Evolutionary conservation across 2,797 vertebrate species (phyloP), one percentile per base, ranked within the genome.

Genomic region (Phrynocephalus guinanensis): DNA sequence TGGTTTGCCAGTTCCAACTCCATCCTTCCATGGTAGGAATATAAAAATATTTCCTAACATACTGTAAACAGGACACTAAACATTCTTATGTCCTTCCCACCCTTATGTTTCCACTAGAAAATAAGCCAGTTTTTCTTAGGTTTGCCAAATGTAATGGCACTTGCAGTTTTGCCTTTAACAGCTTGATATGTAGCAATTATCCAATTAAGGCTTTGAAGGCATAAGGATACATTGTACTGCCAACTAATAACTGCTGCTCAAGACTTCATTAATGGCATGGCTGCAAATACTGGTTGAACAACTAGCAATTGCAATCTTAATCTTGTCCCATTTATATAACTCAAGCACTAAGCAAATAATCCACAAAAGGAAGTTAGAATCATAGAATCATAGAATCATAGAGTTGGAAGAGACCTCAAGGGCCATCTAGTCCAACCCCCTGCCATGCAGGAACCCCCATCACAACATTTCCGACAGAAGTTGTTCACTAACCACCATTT

Each of bases 81-180:
- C 6, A 52, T 22, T 33, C 18, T 71, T 44, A 52, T 4, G 81
- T 71, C 66, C 44, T 15, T 70, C 22, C 20, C 9, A 81, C 63
- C 20, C 7, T n/a, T 72, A 30, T 52, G 16, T 2, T 26, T 16
- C 28, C n/a, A 22, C 50, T 24, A 8, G 2, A 67, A 68, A 68
- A 38, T 50, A 44, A 82, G 26, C 24, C 63, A 67, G 33, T 13
- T 30, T 79, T 63, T 18, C 22, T 63, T 24, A 79, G 16, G n/a
- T 11, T 82, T 82, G 56, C 66, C 38, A 83, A 18, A 10, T 30
- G 30, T 44, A 52, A 30, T 20, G 44, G 22, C 4, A 50, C 44
- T 50, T 83, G 18, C 79, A 83, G 26, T 18, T 83, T 3, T 71
- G 16, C 28, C 68, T 56, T 83, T 73, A 83, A 73, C n/a, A 83